phyloP scores from a whole-genome alignment of 2,113 vertebrate genomes.

The Pongo pygmaeus region DNA sequence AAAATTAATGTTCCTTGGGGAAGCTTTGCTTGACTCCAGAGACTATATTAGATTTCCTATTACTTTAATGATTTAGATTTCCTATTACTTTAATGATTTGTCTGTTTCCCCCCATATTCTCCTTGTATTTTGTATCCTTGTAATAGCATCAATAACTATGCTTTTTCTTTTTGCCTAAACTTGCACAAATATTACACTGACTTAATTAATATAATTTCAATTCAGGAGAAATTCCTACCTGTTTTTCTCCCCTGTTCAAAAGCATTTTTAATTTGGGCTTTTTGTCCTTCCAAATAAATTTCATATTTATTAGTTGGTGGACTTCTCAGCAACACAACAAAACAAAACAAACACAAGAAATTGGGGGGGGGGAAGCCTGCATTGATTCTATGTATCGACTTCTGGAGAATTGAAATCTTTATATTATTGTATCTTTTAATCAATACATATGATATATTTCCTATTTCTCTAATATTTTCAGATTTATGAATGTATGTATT shows the following conservation, averaged over 20 bases:
- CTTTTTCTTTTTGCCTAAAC: not conserved
- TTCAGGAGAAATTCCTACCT: not conserved
- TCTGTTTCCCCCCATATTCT: not conserved
- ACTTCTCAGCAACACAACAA: not conserved
- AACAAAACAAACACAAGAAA: not conserved
- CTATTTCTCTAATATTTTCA: not conserved
- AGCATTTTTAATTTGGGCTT: not conserved
- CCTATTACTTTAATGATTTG: not conserved
- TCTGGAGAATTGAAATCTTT: not conserved
- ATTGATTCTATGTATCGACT: not conserved
- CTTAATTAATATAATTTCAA: not conserved
- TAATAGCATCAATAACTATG: not conserved
- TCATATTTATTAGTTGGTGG: not conserved
- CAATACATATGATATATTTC: not conserved
- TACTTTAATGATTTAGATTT: not conserved
- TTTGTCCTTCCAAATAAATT: not conserved
- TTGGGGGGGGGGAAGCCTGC: not conserved
- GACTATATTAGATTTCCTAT: not conserved
- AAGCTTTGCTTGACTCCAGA: not conserved
- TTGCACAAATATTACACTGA: not conserved
- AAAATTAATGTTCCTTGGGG: not conserved
- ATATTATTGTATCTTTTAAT: constrained; percentile 11
- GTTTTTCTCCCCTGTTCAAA: not conserved
- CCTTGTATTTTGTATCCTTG: not conserved
- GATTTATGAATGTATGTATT: not conserved